phyloP scores from a whole-genome alignment of 2,888 invertebrate genomes.

The Vannuccia rotundouncinata region DNA sequence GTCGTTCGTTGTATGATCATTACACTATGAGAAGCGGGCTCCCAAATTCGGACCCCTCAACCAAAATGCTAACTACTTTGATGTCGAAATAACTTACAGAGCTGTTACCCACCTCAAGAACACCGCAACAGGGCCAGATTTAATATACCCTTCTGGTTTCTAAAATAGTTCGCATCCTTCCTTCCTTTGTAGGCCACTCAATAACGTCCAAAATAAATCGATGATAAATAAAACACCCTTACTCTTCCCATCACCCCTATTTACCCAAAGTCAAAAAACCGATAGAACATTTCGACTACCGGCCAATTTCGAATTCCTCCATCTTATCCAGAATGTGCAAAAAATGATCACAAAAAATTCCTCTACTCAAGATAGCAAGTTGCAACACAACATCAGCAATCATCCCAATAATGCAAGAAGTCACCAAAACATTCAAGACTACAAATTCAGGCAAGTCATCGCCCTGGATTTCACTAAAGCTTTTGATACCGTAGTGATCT shows the following conservation, averaged over 20 bases:
- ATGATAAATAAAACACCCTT: not conserved
- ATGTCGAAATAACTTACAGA: not conserved
- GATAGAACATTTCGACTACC: not conserved
- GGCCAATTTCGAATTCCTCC: conserved; percentile 11
- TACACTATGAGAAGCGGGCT: not conserved
- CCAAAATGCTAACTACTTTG: not conserved
- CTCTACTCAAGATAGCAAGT: not conserved
- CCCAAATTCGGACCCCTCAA: not conserved
- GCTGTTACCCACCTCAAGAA: not conserved
- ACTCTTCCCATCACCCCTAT: not conserved
- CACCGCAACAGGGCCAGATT: conserved; percentile 6
- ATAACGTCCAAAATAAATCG: conserved; percentile 8
- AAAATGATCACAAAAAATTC: conserved; percentile 14
- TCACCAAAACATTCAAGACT: conserved; percentile 9
- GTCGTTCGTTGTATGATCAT: no score
- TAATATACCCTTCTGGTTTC: not conserved
- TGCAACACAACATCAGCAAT: not conserved
- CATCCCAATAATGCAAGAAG: not conserved
- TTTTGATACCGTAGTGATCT: not conserved
- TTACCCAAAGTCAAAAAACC: not conserved
- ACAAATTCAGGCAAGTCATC: conserved; percentile 9
- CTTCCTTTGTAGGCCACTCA: conserved; percentile 23
- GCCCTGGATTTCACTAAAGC: not conserved
- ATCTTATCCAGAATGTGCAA: not conserved
- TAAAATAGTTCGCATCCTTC: conserved; percentile 18